Evolutionary conservation across 2,797 vertebrate genomes (phyloP), one percentile per base, ranked within the genome.

Genomic region (Martes flavigula): DNA sequence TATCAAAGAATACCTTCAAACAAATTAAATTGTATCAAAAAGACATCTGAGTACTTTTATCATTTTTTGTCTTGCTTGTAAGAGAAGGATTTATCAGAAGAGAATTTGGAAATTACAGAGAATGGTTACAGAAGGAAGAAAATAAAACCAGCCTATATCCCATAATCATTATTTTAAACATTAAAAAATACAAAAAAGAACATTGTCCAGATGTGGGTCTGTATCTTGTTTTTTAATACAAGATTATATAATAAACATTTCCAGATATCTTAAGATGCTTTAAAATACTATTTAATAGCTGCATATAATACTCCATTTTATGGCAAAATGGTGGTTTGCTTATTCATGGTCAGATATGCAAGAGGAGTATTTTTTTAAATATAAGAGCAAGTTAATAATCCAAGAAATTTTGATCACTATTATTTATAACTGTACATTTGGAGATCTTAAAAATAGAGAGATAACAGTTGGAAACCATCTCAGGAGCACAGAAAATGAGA

Each of bases 401-500:
- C 17, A 95, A 90, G 12, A 77, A 70, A 84, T 40, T 78, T 78
- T 51, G 27, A 9, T 90, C 92, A 43, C 38, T 64, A 32, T 97
- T 91, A 78, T 91, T 77, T 91, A 56, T 40, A 40, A 73, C 1
- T 17, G 35, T 46, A 56, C 32, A 68, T 81, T 82, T 96, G 58
- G 58, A 90, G 35, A 72, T 81, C 92, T 96, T 30, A 38, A 93
- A 96, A 79, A 85, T 58, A 66, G 8, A 85, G 43, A 66, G 10
- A 38, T n/a, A 86, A 54, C 46, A 94, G 54, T 93, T 83, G 83
- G 68, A 79, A 91, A 92, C 85, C 95, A 95, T 90, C 94, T 87
- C 9, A 30, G 89, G 86, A 96, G 86, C 92, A 23, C 48, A 60
- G 66, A 92, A 82, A 98, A 58, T 27, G n/a, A 96, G 73, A 93